Conservation (phyloP, 2,113 vertebrate species). For the Shinisaurus crocodilurus region DNA sequence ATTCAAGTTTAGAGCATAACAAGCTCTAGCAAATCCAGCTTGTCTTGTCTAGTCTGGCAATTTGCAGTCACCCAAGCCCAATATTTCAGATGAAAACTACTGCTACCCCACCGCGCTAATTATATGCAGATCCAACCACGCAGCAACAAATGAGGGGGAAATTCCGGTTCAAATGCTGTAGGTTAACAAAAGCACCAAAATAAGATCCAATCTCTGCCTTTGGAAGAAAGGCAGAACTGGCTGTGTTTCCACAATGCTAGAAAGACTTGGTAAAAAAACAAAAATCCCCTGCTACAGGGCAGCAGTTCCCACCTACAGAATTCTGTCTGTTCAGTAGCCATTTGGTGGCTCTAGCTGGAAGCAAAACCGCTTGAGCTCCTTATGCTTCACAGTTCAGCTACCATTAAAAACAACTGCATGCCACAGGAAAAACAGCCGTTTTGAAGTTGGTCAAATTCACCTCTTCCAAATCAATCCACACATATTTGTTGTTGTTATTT, state of each 20-base stretch:
- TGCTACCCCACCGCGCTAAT: neutral
- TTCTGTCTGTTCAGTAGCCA: neutral
- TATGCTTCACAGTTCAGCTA: neutral
- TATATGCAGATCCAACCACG: neutral
- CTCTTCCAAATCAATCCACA: neutral
- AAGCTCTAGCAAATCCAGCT: conserved; percentile 27
- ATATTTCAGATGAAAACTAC: conserved; percentile 34
- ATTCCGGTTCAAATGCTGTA: conserved; percentile 18
- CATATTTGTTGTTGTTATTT: neutral
- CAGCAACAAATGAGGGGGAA: neutral
- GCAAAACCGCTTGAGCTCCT: neutral
- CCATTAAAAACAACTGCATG: neutral
- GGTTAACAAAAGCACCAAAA: conserved; percentile 5
- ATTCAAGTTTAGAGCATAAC: neutral
- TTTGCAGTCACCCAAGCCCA: neutral
- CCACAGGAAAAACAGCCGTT: neutral
- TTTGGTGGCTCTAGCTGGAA: neutral
- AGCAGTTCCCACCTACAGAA: neutral
- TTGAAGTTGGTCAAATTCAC: neutral
- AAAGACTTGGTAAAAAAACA: neutral
- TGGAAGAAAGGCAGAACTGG: conserved; percentile 25
- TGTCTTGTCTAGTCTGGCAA: conserved; percentile 7
- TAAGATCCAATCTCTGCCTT: conserved; percentile 12
- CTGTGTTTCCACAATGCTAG: neutral
- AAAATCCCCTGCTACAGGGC: neutral